These are phyloP conservation scores for Anthoptus insignis DNA, from an alignment of 2,888 invertebrate species.

Conservation along the genomic window DNA sequence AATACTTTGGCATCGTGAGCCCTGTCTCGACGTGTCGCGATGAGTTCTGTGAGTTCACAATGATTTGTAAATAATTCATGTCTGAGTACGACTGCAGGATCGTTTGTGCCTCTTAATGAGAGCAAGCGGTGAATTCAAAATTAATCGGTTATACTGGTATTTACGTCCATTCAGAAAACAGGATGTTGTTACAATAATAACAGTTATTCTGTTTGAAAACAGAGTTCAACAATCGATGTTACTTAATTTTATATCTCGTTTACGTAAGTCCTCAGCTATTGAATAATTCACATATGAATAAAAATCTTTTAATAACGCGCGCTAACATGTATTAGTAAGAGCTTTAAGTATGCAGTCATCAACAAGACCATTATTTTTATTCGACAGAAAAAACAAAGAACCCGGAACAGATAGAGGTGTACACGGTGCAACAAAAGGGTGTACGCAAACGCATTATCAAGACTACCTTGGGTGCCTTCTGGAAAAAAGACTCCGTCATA, in stretches of 20 bases:
- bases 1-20: conserved; percentile 62
- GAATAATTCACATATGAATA: not conserved
- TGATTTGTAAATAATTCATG: conserved; percentile 72
- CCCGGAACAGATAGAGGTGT: conserved; percentile 90
- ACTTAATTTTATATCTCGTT: not conserved
- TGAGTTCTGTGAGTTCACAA: conserved; percentile 65
- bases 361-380: conserved; percentile 47
- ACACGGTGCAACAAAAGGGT: conserved; percentile 88
- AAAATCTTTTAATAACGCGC: not conserved
- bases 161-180: conserved; percentile 5
- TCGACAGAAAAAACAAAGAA: conserved; percentile 91
- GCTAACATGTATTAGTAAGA: not conserved
- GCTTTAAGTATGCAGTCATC: not conserved
- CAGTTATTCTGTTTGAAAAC: not conserved
- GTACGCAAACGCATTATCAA: conserved; percentile 87
- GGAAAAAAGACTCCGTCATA: conserved; percentile 90
- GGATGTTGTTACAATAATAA: not conserved
- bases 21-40: conserved; percentile 60
- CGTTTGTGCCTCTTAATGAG: conserved; percentile 45
- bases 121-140: conserved; percentile 39
- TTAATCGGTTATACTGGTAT: conserved; percentile 10
- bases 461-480: conserved; percentile 89
- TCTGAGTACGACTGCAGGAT: conserved; percentile 45
- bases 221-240: not conserved
- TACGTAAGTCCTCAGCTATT: not conserved